Percentiles rank a stretch among this genome's conserved stretches.
Evolutionary conservation across 2,888 invertebrate species (phyloP).

Genomic region (Dromius quadrimaculatus): DNA sequence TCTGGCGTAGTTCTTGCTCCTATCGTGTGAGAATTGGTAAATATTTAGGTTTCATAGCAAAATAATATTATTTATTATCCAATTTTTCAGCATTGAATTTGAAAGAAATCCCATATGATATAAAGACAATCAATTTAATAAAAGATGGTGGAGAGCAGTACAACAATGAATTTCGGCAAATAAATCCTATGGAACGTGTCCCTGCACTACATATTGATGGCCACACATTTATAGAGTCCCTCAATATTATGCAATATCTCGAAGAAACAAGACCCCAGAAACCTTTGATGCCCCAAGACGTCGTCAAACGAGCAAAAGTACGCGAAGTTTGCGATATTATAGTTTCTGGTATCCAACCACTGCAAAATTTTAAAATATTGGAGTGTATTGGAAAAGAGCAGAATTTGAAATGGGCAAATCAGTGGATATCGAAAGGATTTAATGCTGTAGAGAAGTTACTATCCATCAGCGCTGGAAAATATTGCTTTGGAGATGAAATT

Average conservation of each 20-base stretch:
- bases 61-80: constrained; percentile 30
- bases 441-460: constrained; percentile 90
- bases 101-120: constrained; percentile 96
- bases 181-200: constrained; percentile 96
- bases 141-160: constrained; percentile 90
- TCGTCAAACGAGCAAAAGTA: constrained; percentile 88
- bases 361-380: constrained; percentile 92
- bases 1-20: constrained; percentile 95
- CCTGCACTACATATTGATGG: constrained; percentile 90
- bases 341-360: constrained; percentile 93
- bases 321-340: constrained; percentile 93
- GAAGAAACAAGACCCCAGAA: constrained; percentile 92
- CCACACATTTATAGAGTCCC: constrained; percentile 77
- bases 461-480: constrained; percentile 87
- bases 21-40: constrained; percentile 91
- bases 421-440: constrained; percentile 93
- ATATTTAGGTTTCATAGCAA: constrained; percentile 16
- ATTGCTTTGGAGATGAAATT: constrained; percentile 93
- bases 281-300: constrained; percentile 89
- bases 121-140: constrained; percentile 86
- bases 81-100: constrained; percentile 81
- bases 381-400: constrained; percentile 90
- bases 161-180: constrained; percentile 87
- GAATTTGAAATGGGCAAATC: constrained; percentile 92
- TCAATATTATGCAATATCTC: constrained; percentile 94